Percentiles rank a stretch among this genome's conserved stretches.
phyloP scores from a whole-genome alignment of 2,888 invertebrate species.

The Melieria picta region DNA sequence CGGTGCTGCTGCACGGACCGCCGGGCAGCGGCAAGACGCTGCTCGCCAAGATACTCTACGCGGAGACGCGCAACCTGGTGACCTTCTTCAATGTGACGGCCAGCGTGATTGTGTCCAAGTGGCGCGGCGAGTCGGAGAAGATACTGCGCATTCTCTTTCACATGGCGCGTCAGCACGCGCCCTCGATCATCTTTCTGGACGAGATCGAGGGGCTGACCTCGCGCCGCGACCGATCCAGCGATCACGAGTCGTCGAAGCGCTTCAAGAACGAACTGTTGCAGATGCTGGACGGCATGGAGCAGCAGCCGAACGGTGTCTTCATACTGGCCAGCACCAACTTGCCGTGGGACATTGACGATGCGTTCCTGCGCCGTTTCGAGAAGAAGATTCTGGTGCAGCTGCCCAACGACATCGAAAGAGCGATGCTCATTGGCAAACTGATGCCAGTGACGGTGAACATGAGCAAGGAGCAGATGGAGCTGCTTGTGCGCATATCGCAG shows the following conservation, averaged over 20 bases:
- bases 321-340: conserved; percentile 86
- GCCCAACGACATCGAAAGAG: conserved; percentile 76
- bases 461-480: conserved; percentile 52
- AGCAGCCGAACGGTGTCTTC: conserved; percentile 75
- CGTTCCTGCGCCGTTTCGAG: conserved; percentile 87
- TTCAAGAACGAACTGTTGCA: conserved; percentile 90
- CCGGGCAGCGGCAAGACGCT: conserved; percentile 85
- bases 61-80: conserved; percentile 74
- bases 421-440: conserved; percentile 74
- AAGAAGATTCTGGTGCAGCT: conserved; percentile 85
- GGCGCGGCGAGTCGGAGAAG: conserved; percentile 96
- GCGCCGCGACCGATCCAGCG: conserved; percentile 71
- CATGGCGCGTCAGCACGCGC: conserved; percentile 84
- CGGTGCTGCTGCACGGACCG: conserved; percentile 73
- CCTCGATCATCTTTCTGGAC: conserved; percentile 92
- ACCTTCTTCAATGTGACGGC: conserved; percentile 93
- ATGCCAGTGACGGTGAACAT: conserved; percentile 65
- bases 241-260: conserved; percentile 87
- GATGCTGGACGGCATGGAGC: conserved; percentile 82
- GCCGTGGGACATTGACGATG: conserved; percentile 93
- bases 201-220: conserved; percentile 89
- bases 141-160: conserved; percentile 88
- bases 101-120: conserved; percentile 91
- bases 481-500: conserved; percentile 71
- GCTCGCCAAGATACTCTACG: conserved; percentile 87